Percentiles rank a stretch among this genome's conserved stretches.
phyloP scores from a whole-genome alignment of 2,113 vertebrate genomes.

The Dromaius novaehollandiae region DNA sequence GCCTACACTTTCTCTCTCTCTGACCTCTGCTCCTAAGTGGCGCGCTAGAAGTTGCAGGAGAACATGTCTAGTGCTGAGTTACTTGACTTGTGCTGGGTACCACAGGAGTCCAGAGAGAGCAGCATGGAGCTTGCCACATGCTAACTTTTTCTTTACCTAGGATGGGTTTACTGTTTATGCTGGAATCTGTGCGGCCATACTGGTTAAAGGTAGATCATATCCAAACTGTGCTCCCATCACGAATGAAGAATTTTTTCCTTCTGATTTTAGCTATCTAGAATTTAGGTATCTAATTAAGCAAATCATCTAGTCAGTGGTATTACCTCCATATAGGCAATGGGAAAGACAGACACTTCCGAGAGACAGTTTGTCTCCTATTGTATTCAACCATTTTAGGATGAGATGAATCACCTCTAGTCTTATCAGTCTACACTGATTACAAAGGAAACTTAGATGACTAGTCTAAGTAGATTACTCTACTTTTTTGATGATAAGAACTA shows the following conservation, averaged over 20 bases:
- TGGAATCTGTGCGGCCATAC: not conserved
- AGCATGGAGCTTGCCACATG: rapidly evolving
- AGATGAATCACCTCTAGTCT: constrained; percentile 17
- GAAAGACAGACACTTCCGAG: not conserved
- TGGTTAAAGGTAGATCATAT: not conserved
- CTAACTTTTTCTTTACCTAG: not conserved
- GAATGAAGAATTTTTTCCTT: not conserved
- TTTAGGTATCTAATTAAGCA: not conserved
- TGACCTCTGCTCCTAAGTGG: not conserved
- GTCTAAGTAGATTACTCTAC: not conserved
- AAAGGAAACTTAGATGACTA: not conserved
- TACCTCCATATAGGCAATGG: not conserved
- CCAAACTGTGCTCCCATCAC: not conserved
- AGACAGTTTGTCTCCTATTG: not conserved
- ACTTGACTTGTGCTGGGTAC: not conserved
- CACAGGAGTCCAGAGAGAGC: not conserved
- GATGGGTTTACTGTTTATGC: not conserved
- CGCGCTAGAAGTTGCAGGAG: not conserved
- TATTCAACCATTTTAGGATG: not conserved
- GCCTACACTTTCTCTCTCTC: not conserved
- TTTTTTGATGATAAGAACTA: not conserved
- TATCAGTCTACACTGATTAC: not conserved
- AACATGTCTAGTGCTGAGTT: not conserved
- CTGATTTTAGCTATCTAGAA: not conserved
- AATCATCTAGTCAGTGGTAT: not conserved